These are phyloP conservation scores for Idaea biselata DNA, from an alignment of 2,888 invertebrate genomes.

Conservation along the genomic window DNA sequence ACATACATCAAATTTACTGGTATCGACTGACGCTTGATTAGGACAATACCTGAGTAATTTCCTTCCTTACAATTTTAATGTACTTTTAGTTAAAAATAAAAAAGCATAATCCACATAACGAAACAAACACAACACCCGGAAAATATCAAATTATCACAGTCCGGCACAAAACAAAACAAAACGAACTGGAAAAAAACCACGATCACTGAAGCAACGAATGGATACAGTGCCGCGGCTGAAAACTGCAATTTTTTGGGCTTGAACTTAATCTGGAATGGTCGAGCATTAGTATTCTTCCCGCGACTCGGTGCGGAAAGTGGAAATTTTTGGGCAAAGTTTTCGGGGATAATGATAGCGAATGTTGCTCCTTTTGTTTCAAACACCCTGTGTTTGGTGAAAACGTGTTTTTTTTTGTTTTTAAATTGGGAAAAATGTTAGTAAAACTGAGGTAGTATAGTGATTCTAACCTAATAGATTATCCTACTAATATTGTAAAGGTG, in stretches of 20 bases:
- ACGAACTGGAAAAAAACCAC: not conserved
- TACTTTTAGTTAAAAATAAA: no score
- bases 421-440: not conserved
- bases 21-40: no score
- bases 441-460: not conserved
- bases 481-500: no score
- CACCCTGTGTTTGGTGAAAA: not conserved
- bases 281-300: slow-evolving; percentile 53
- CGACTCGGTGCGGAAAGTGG: slow-evolving; percentile 12
- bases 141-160: slow-evolving; percentile 1
- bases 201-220: not conserved
- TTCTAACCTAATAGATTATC: not conserved
- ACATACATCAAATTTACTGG: no score
- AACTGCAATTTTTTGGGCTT: slow-evolving; percentile 36
- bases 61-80: no score
- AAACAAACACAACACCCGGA: not conserved
- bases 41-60: no score
- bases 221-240: slow-evolving; percentile 3
- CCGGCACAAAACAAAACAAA: not conserved
- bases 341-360: not conserved
- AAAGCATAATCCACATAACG: no score
- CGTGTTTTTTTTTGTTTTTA: not conserved
- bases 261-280: slow-evolving; percentile 40
- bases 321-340: not conserved
- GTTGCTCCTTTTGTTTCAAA: not conserved